A percentile compares a stretch with the other conserved stretches of the same genome.
Evolutionary conservation across 1,140 invertebrate genomes (phyloP).

Genomic region (Neodiprion fabricii): DNA sequence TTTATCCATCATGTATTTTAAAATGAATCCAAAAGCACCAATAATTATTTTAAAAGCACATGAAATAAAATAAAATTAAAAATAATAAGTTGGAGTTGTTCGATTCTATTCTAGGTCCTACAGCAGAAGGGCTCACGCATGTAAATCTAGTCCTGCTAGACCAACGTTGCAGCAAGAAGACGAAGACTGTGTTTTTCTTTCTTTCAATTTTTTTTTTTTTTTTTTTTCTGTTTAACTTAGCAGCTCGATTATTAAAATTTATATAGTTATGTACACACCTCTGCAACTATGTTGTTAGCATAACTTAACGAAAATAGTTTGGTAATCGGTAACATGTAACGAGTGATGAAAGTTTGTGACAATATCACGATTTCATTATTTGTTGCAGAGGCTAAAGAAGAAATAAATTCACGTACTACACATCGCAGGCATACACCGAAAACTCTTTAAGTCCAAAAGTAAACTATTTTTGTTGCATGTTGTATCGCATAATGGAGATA

Average conservation of each 20-base stretch:
- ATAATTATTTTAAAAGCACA: background rate
- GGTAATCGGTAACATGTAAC: no score
- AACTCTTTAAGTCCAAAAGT: no score
- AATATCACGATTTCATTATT: no score
- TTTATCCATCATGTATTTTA: background rate
- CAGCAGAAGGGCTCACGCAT: conserved; percentile 91
- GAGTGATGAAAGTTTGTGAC: no score
- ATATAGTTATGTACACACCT: background rate
- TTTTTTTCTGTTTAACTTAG: background rate
- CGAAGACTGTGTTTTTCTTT: conserved; percentile 50
- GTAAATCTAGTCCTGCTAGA: conserved; percentile 64
- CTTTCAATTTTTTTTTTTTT: conserved; percentile 28
- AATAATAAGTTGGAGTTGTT: no score
- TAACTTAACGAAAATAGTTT: background rate
- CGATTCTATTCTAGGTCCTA: conserved; percentile 63
- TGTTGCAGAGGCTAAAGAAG: background rate
- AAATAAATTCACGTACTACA: background rate
- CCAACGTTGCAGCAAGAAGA: conserved; percentile 44
- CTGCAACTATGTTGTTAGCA: background rate
- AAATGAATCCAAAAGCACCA: background rate
- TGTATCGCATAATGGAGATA: no score
- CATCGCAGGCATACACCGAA: no score
- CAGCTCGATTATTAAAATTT: background rate
- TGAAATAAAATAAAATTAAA: background rate
- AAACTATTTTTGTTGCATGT: no score